Base-by-base conservation (phyloP, 2,797 vertebrate species). In the Glossophaga mutica region DNA sequence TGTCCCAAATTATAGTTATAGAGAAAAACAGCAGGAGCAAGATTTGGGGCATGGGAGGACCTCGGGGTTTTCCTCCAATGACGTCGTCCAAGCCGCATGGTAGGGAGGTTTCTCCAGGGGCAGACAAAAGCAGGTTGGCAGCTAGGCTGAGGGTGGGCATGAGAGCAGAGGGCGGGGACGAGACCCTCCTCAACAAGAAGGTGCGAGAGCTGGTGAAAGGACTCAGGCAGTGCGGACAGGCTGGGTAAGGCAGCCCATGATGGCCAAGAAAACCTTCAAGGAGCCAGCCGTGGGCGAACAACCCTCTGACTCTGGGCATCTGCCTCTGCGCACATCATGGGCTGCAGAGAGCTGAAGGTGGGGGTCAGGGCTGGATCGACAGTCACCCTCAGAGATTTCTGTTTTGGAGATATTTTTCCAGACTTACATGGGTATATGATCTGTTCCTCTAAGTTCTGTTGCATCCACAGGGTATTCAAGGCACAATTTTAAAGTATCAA, bases 11-110 rank as follows among this genome's bases (percentile, higher is more conserved):
- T 81, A 89, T 2, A 83, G 29, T 42, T 68, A 76, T 2, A 37
- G 74, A 87, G 48, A 93, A 78, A 95, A 78, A 67, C 32, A 18
- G 59, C n/a, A 87, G 76, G 37, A 67, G 70, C 71, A 91, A 2
- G 39, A 50, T 50, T 78, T 70, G 42, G 50, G 50, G 46, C 19
- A 22, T 10, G 71, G 62, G 50, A 46, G 65, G 50, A 91, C 81
- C 78, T 57, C 39, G 32, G n/a, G 42, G 3, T 73, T 94, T 91
- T 82, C 94, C 78, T 91, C 29, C 93, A 91, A 10, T n/a, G 46
- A 70, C 0, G 29, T 39, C 89, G 73, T 22, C 29, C 68, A 26
- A 90, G 59, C 59, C 6, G 0, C 42, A 50, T 0, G 39, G 34
- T 16, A 42, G 29, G n/a, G 55, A 82, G 37, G 44, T 39, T 48